Conservation (phyloP, 2,888 invertebrate species). For the Operophtera brumata region DNA sequence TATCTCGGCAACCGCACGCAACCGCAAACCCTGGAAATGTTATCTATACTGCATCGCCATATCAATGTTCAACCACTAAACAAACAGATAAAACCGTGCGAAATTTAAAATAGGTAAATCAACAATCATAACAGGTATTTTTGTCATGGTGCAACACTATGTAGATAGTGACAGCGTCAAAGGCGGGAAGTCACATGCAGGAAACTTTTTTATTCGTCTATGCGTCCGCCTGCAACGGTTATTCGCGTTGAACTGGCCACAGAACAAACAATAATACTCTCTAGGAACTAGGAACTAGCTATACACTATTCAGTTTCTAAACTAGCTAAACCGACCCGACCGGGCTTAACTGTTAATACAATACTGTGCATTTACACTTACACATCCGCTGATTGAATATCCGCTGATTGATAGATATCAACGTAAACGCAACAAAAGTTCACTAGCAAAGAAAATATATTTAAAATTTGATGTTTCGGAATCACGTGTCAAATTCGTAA, state of each 20-base stretch:
- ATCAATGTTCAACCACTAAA: slow-evolving; percentile 59
- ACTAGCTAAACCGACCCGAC: slow-evolving; percentile 13
- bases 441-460: neutral
- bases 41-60: slow-evolving; percentile 60
- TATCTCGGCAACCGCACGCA: slow-evolving; percentile 50
- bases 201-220: slow-evolving; percentile 22
- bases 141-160: neutral
- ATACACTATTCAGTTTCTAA: neutral
- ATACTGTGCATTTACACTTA: slow-evolving; percentile 32
- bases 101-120: slow-evolving; percentile 34
- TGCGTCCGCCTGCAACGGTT: slow-evolving; percentile 46
- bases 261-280: too few species aligned
- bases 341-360: slow-evolving; percentile 29
- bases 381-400: slow-evolving; percentile 24
- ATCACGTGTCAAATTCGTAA: too few species aligned
- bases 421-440: slow-evolving; percentile 28
- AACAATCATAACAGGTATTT: neutral
- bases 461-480: neutral
- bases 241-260: slow-evolving; percentile 54
- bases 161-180: slow-evolving; percentile 22
- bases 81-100: slow-evolving; percentile 56
- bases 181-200: slow-evolving; percentile 6
- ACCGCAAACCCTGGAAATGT: slow-evolving; percentile 66
- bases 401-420: slow-evolving; percentile 15
- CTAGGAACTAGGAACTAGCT: too few species aligned